These are phyloP conservation scores for Saccostrea glomerata DNA, from an alignment of 1,140 invertebrate genomes.

Conservation along the genomic window DNA sequence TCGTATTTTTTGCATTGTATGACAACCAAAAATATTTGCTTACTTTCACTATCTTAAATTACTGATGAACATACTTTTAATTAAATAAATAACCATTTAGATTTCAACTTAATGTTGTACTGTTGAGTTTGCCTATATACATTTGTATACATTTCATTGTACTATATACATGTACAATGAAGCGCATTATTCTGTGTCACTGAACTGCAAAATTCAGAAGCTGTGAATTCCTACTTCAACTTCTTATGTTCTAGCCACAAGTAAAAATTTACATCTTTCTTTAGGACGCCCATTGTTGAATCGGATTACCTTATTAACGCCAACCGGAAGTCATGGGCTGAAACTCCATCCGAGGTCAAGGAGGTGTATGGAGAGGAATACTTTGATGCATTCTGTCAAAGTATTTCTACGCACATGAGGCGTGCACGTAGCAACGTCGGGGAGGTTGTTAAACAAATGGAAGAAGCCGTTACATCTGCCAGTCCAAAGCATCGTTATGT, in stretches of 20 bases:
- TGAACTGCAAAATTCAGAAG: not conserved
- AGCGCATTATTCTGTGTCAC: not conserved
- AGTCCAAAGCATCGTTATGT: conserved; percentile 70
- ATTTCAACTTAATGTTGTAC: too few species aligned
- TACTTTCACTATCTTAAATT: not conserved
- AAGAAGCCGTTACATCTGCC: conserved; percentile 67
- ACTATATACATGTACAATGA: too few species aligned
- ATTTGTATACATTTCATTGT: too few species aligned
- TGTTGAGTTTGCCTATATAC: too few species aligned
- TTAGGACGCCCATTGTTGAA: conserved; percentile 72
- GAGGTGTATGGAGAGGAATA: conserved; percentile 75
- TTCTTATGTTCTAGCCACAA: not conserved
- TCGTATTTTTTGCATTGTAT: too few species aligned
- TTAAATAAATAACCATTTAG: too few species aligned
- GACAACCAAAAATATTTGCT: too few species aligned
- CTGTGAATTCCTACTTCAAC: not conserved
- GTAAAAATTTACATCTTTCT: conserved; percentile 34
- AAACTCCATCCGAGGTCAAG: conserved; percentile 72
- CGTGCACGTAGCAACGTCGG: conserved; percentile 69
- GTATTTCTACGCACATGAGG: conserved; percentile 67
- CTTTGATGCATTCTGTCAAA: conserved; percentile 71
- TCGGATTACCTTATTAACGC: conserved; percentile 66
- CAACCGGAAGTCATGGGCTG: conserved; percentile 73
- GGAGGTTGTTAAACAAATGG: conserved; percentile 73
- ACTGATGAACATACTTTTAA: too few species aligned